These are phyloP conservation scores for Leucoraja erinaceus DNA, from an alignment of 2,113 vertebrate genomes.

Conservation along the genomic window DNA sequence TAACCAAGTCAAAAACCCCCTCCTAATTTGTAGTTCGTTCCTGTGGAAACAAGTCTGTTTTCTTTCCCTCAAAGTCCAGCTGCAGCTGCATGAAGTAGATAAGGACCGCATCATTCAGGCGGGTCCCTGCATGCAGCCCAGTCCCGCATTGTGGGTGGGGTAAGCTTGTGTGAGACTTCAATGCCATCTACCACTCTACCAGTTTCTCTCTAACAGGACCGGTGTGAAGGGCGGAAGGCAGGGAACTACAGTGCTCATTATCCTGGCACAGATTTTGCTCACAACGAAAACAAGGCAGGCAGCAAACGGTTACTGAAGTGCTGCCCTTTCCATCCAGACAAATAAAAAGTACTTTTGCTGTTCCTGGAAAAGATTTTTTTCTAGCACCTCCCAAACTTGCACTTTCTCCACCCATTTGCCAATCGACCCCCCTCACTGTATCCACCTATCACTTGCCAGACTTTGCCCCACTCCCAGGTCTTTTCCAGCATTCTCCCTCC, in stretches of 20 bases:
- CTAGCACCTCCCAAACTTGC: too few species aligned
- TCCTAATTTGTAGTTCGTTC: background rate
- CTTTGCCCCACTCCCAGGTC: too few species aligned
- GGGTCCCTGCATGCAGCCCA: background rate
- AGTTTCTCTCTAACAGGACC: background rate
- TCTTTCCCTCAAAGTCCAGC: constrained; percentile 22
- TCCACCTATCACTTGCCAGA: too few species aligned
- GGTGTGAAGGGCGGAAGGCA: background rate
- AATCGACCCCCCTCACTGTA: too few species aligned
- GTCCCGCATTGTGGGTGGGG: background rate
- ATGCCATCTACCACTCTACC: background rate
- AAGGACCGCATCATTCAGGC: background rate
- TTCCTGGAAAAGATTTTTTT: background rate
- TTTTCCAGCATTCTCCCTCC: too few species aligned
- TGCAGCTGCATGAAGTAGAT: background rate
- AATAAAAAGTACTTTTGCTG: background rate
- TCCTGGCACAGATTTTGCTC: background rate
- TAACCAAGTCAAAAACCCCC: background rate
- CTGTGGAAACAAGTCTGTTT: background rate
- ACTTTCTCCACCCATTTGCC: too few species aligned
- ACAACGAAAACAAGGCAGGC: background rate
- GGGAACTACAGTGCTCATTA: background rate
- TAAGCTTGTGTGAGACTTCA: background rate
- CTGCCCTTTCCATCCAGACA: background rate
- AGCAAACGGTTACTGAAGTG: background rate